Percentiles rank a stretch among this genome's conserved stretches.
phyloP scores from a whole-genome alignment of 2,113 vertebrate species.

The Telmatochromis sp. region DNA sequence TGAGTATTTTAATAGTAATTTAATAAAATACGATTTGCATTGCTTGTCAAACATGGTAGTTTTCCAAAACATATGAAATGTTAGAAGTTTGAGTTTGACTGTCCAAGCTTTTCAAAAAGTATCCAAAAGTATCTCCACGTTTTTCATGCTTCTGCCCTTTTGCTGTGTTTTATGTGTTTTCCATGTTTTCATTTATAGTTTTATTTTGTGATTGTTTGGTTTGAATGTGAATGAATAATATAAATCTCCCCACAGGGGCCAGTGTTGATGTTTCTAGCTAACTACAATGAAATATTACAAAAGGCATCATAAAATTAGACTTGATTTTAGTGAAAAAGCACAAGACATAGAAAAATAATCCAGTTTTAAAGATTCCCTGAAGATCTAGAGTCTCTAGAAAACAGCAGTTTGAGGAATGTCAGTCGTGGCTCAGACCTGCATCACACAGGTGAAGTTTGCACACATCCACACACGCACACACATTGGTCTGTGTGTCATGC shows the following conservation, averaged over 20 bases:
- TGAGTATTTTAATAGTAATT: neutral
- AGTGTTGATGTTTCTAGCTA: neutral
- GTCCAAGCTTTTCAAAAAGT: neutral
- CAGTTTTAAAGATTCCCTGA: constrained; percentile 13
- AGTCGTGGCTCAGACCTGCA: neutral
- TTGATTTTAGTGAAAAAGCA: neutral
- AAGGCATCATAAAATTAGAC: neutral
- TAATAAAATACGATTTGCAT: neutral
- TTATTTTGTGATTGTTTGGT: neutral
- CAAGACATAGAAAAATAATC: neutral
- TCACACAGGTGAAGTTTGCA: neutral
- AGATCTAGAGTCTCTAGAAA: neutral
- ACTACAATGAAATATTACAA: neutral
- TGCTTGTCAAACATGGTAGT: neutral
- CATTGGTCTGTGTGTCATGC: neutral
- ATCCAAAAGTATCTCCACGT: neutral
- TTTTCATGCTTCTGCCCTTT: neutral
- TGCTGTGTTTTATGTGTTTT: neutral
- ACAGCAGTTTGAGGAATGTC: constrained; percentile 1
- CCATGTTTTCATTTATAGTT: neutral
- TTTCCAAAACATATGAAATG: neutral
- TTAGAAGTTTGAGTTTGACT: neutral
- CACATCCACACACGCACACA: neutral
- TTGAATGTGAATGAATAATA: neutral
- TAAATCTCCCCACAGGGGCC: neutral